A percentile compares a stretch with the other conserved stretches of the same genome.
Evolutionary conservation across 2,888 invertebrate species (phyloP).

Genomic region (Griposia aprilina): DNA sequence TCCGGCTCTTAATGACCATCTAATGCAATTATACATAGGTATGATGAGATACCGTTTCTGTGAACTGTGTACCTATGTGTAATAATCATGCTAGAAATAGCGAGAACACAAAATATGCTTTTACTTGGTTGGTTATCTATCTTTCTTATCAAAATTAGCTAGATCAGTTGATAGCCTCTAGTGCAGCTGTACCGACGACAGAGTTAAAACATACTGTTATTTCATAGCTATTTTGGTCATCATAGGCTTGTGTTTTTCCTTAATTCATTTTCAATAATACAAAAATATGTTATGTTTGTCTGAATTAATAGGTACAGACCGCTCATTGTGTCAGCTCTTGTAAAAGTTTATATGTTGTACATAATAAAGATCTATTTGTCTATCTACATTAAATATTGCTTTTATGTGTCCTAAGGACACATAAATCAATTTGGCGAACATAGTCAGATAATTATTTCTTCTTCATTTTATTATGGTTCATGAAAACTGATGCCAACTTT

Average conservation of each 20-base stretch:
- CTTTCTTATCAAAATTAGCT: constrained; percentile 21
- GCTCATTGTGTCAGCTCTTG: too few species aligned
- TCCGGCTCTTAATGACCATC: neutral
- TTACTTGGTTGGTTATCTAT: constrained; percentile 23
- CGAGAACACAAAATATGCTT: constrained; percentile 15
- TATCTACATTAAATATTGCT: too few species aligned
- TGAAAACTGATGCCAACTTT: constrained; percentile 40
- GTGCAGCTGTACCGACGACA: neutral
- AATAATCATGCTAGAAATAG: constrained; percentile 30
- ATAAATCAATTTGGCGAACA: constrained; percentile 39
- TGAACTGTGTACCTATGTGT: constrained; percentile 6
- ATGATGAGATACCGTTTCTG: constrained; percentile 7
- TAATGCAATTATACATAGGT: neutral
- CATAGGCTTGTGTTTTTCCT: neutral
- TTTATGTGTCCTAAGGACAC: constrained; percentile 15
- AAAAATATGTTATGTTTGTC: neutral
- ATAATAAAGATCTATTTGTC: too few species aligned
- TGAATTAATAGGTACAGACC: neutral
- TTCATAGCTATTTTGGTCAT: neutral
- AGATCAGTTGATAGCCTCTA: constrained; percentile 22
- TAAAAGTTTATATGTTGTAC: too few species aligned
- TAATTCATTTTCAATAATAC: neutral
- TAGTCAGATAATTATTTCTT: constrained; percentile 1
- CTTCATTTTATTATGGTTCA: constrained; percentile 18
- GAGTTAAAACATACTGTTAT: constrained; percentile 1